Evolutionary conservation across 2,113 vertebrate genomes (phyloP).

Genomic region (Smithornis capensis): DNA sequence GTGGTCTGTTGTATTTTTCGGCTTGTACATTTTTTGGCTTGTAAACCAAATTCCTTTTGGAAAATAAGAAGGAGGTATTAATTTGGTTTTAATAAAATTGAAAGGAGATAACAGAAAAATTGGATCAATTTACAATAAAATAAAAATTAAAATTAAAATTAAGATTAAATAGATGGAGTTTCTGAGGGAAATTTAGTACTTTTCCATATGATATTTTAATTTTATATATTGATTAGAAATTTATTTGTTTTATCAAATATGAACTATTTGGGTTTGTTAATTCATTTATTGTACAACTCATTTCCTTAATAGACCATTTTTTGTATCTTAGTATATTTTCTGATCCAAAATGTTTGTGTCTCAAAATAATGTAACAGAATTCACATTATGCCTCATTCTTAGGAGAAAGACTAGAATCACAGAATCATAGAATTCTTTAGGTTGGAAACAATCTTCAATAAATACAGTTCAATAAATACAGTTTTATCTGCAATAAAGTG

Average conservation of each 20-base stretch:
- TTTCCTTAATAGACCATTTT: background rate
- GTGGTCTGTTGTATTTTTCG: background rate
- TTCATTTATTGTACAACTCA: background rate
- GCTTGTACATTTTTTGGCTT: background rate
- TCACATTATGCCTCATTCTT: background rate
- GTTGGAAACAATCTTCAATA: background rate
- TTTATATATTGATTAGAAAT: background rate
- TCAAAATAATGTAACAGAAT: background rate
- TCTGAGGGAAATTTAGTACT: background rate
- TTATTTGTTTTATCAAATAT: background rate
- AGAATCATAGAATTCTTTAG: background rate
- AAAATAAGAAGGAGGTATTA: background rate
- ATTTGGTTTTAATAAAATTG: background rate
- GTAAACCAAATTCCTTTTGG: background rate
- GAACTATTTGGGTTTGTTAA: background rate
- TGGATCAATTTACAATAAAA: background rate
- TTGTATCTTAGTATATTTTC: background rate
- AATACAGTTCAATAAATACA: too few relatives aligned
- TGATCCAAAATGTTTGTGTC: background rate
- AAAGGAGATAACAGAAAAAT: background rate
- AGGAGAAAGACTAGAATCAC: background rate
- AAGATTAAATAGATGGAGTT: fast-evolving
- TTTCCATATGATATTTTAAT: background rate
- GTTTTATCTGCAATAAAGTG: background rate
- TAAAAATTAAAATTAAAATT: too few relatives aligned